Percentiles rank a stretch among this genome's conserved stretches.
These are phyloP conservation scores for Aethina tumida DNA, from an alignment of 1,140 invertebrate genomes.

Conservation along the genomic window DNA sequence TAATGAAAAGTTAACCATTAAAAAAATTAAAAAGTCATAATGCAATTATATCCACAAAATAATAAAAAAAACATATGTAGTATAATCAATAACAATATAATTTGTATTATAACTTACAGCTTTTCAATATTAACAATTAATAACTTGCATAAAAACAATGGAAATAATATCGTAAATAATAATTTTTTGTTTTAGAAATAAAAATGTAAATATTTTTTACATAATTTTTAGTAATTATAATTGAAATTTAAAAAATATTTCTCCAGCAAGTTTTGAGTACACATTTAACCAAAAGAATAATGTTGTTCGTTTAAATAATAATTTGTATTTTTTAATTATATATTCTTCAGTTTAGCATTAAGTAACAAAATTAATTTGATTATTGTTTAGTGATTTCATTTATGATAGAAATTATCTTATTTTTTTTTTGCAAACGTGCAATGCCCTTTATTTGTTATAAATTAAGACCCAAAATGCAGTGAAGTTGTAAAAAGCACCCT, in stretches of 20 bases:
- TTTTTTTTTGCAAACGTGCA: conserved; percentile 6
- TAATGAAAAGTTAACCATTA: too few species aligned
- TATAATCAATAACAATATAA: too few species aligned
- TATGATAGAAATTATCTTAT: conserved; percentile 25
- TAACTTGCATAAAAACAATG: conserved; percentile 5
- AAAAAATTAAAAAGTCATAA: too few species aligned
- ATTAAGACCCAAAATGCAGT: too few species aligned
- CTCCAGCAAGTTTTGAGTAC: conserved; percentile 17
- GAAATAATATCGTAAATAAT: background rate
- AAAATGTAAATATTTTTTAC: conserved; percentile 24
- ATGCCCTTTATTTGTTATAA: too few species aligned
- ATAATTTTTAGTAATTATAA: conserved; percentile 14
- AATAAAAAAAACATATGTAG: too few species aligned
- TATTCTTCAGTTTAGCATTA: conserved; percentile 30
- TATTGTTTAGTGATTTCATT: conserved; percentile 37
- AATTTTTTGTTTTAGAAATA: conserved; percentile 13
- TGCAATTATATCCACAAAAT: too few species aligned
- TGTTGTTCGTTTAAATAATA: conserved; percentile 19
- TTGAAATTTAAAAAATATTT: conserved; percentile 22
- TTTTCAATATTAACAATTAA: background rate
- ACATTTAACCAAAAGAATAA: conserved; percentile 21
- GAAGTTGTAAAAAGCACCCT: too few species aligned
- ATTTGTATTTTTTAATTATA: conserved; percentile 28
- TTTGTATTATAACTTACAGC: background rate
- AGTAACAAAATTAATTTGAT: conserved; percentile 29